These are phyloP conservation scores for Artibeus lituratus DNA, from an alignment of 2,797 vertebrate genomes.

Conservation along the genomic window DNA sequence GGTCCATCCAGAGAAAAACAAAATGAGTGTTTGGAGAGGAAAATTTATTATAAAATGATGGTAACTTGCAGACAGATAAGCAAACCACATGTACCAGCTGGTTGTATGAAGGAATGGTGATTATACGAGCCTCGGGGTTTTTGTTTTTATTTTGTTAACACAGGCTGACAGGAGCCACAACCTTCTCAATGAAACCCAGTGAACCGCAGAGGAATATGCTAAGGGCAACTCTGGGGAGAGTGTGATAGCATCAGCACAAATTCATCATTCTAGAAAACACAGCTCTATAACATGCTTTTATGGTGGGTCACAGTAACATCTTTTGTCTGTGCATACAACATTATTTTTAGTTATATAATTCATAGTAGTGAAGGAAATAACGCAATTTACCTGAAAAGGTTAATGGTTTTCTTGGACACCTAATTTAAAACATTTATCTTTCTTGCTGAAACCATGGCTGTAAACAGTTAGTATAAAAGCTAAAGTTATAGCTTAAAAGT, in stretches of 20 bases:
- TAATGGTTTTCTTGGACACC: slow-evolving; percentile 25
- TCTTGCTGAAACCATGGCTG: background rate
- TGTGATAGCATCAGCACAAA: background rate
- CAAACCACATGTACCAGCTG: background rate
- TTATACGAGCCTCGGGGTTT: background rate
- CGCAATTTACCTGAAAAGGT: slow-evolving; percentile 54
- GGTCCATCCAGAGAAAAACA: background rate
- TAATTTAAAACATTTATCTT: slow-evolving; percentile 52
- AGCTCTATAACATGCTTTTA: background rate
- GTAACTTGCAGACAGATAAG: background rate
- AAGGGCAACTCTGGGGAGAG: background rate
- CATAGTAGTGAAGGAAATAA: slow-evolving; percentile 5
- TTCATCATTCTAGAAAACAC: background rate
- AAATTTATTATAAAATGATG: background rate
- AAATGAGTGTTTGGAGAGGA: background rate
- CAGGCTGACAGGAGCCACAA: background rate
- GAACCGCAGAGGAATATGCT: background rate
- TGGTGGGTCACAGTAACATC: background rate
- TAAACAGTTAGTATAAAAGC: slow-evolving; percentile 43
- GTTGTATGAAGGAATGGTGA: background rate
- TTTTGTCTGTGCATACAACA: background rate
- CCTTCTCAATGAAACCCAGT: background rate
- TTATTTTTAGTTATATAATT: slow-evolving; percentile 8
- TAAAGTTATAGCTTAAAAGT: slow-evolving; percentile 58
- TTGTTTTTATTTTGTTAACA: slow-evolving; percentile 37